Conservation (phyloP, 1,140 invertebrate species). For the Drosophila kanapiae region DNA sequence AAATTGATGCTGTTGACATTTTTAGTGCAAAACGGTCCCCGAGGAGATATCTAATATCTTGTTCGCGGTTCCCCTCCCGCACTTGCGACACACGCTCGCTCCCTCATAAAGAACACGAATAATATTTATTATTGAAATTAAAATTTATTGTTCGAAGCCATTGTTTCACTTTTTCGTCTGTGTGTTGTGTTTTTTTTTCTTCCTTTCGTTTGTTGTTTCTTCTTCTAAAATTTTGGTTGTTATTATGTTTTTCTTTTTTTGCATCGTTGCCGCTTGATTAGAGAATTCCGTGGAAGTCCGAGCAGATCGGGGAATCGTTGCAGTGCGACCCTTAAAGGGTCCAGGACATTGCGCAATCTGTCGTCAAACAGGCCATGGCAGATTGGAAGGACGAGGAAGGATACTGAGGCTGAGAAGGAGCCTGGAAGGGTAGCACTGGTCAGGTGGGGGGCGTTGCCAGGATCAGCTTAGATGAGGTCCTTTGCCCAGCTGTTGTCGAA, state of each 20-base stretch:
- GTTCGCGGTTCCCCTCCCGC: conserved; percentile 40
- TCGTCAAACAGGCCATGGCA: conserved; percentile 11
- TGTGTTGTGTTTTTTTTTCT: not conserved
- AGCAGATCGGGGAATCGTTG: not conserved
- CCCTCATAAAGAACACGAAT: not conserved
- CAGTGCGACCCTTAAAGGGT: conserved; percentile 33
- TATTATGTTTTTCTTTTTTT: conserved; percentile 19
- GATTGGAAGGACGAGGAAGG: not conserved
- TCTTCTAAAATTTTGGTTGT: conserved; percentile 4
- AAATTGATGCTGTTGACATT: conserved; percentile 74
- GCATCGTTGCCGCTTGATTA: conserved; percentile 54
- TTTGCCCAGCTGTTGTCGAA: conserved; percentile 17
- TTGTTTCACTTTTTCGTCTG: conserved; percentile 23
- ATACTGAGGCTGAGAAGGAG: no score
- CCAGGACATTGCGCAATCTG: conserved; percentile 48
- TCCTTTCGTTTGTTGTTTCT: conserved; percentile 10
- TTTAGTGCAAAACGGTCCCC: conserved; percentile 67
- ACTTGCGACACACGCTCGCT: conserved; percentile 37
- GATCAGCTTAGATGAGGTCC: conserved; percentile 7
- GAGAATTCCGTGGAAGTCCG: conserved; percentile 40
- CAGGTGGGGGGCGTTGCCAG: conserved; percentile 14
- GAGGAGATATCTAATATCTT: conserved; percentile 54
- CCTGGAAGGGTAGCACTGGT: not conserved
- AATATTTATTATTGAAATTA: conserved; percentile 57
- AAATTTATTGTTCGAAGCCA: conserved; percentile 46